A percentile compares a stretch with the other conserved stretches of the same genome.
These are phyloP conservation scores for Mallateleia sp. DNA, from an alignment of 2,888 invertebrate genomes.

Conservation along the genomic window DNA sequence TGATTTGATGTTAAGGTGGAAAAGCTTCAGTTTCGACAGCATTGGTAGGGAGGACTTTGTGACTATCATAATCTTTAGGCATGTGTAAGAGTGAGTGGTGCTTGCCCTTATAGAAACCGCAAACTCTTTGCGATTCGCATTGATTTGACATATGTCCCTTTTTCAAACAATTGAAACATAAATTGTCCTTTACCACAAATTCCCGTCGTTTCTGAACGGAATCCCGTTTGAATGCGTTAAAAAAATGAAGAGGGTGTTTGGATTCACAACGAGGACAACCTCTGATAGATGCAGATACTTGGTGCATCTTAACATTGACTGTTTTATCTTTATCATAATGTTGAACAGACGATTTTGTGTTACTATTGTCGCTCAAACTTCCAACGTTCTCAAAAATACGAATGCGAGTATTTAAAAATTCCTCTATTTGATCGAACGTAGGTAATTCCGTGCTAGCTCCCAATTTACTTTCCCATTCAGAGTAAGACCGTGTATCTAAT, in stretches of 20 bases:
- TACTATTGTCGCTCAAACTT: neutral
- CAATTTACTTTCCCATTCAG: too few relatives aligned
- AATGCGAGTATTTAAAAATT: too few relatives aligned
- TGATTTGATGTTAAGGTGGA: too few relatives aligned
- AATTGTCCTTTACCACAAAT: neutral
- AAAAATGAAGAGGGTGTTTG: neutral
- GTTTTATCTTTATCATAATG: too few relatives aligned
- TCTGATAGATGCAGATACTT: neutral
- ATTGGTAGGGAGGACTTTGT: too few relatives aligned
- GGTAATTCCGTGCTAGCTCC: too few relatives aligned
- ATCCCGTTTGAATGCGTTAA: neutral
- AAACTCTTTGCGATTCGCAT: neutral
- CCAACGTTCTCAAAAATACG: neutral
- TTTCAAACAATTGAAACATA: conserved; percentile 7
- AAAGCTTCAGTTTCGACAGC: too few relatives aligned
- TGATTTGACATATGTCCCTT: neutral
- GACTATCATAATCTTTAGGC: too few relatives aligned
- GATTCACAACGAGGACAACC: neutral
- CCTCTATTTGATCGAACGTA: too few relatives aligned
- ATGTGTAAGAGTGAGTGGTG: neutral
- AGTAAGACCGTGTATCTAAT: too few relatives aligned
- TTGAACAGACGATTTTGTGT: neutral
- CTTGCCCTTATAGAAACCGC: neutral
- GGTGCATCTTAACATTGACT: neutral
- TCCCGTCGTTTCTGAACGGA: neutral